Conservation (phyloP, 1,140 invertebrate genomes). For the Caenorhabditis briggsae region DNA sequence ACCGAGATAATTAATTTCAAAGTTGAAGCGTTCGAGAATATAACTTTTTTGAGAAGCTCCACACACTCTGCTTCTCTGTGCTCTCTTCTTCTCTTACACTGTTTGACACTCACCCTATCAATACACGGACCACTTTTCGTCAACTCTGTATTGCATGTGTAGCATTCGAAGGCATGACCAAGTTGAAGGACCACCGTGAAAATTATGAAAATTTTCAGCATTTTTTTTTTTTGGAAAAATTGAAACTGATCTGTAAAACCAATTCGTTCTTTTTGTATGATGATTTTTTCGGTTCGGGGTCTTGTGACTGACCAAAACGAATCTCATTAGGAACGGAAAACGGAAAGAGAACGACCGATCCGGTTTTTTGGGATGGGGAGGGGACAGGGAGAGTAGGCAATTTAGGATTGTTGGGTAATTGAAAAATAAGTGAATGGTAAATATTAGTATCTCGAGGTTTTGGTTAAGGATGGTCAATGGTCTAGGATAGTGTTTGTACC, state of each 20-base stretch:
- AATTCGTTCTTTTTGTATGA: neutral
- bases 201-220: neutral
- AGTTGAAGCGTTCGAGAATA: too few relatives aligned
- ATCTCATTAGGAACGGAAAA: slow-evolving; percentile 24
- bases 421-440: neutral
- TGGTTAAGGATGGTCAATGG: too few relatives aligned
- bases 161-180: slow-evolving; percentile 41
- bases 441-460: too few relatives aligned
- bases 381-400: neutral
- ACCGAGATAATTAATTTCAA: too few relatives aligned
- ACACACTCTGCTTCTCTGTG: too few relatives aligned
- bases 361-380: neutral
- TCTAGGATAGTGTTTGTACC: too few relatives aligned
- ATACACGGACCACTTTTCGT: slow-evolving; percentile 18
- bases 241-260: neutral
- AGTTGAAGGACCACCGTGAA: neutral
- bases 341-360: neutral
- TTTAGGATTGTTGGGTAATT: slow-evolving; percentile 4
- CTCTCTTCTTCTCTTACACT: too few relatives aligned
- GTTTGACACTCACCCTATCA: slow-evolving; percentile 10
- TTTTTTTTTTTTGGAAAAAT: neutral
- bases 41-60: too few relatives aligned
- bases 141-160: slow-evolving; percentile 25
- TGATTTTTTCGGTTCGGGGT: neutral
- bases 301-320: neutral